Evolutionary conservation across 2,888 invertebrate species (phyloP).

Genomic region (Acholoe squamosa): DNA sequence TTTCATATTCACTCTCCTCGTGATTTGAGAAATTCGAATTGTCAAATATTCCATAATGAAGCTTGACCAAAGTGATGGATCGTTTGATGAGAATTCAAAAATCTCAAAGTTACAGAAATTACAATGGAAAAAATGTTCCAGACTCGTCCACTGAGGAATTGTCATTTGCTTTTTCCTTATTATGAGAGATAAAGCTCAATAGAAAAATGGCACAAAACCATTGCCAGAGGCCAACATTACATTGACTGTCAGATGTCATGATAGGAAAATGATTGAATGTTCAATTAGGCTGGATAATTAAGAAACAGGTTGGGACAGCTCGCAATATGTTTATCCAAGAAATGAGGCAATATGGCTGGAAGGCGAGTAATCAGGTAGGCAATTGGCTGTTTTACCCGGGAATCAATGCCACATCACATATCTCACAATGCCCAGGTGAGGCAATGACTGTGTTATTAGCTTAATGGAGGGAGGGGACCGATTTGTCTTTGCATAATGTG

Average conservation of each 20-base stretch:
- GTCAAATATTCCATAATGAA: not conserved
- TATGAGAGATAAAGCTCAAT: slow-evolving; percentile 43
- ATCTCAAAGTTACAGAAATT: slow-evolving; percentile 28
- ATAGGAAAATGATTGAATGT: slow-evolving; percentile 60
- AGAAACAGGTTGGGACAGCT: slow-evolving; percentile 59
- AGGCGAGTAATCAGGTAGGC: slow-evolving; percentile 43
- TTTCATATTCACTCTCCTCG: not conserved
- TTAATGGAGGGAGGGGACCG: not conserved
- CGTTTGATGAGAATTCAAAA: slow-evolving; percentile 18
- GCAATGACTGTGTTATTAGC: not conserved
- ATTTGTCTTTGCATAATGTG: slow-evolving; percentile 51
- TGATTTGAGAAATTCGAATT: not conserved
- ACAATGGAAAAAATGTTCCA: not conserved
- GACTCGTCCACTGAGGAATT: not conserved
- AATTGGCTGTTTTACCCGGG: slow-evolving; percentile 34
- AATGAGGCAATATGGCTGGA: slow-evolving; percentile 52
- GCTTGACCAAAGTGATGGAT: slow-evolving; percentile 54
- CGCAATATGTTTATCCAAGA: slow-evolving; percentile 60
- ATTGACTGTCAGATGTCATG: slow-evolving; percentile 56
- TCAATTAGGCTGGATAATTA: slow-evolving; percentile 59
- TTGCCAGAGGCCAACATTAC: slow-evolving; percentile 40
- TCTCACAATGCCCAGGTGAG: slow-evolving; percentile 19
- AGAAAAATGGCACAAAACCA: slow-evolving; percentile 47
- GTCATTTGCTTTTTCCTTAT: slow-evolving; percentile 48
- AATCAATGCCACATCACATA: slow-evolving; percentile 51